Evolutionary conservation across 2,888 invertebrate species (phyloP), one percentile per base, ranked within the genome.

Genomic region (Andrena praecox): DNA sequence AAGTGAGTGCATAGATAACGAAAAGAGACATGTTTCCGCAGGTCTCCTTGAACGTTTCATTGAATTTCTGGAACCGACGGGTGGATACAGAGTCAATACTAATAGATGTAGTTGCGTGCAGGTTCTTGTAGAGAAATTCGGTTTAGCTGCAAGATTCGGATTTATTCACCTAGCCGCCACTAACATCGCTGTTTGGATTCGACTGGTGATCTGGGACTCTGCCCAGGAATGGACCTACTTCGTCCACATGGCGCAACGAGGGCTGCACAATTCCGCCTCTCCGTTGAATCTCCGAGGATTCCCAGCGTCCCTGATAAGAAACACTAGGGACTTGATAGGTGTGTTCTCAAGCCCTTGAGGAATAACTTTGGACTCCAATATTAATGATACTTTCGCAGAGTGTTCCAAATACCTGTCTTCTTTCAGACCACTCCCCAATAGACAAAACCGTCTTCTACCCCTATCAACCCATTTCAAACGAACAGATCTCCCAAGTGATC

Each of bases 101-200:
- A 42, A 42, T 42, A 16, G 16, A 12, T 48, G 20, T 33, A 2
- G 54, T 12, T 1, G 1, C 6, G 48, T n/a, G n/a, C 86, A 95
- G 95, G 95, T 95, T 48, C 91, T 95, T 27, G 95, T 95, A 7
- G 95, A 95, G 87, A 93, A 93, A 82, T 95, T 95, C 77, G 95
- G 95, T 5, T 90, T 95, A 59, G 93, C 94, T 8, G 95, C 95
- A 1, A 92, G 95, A 83, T 95, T 95, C 79, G 95, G 95, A 6
- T 95, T 95, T 87, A 95, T 95, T 89, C 95, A 95, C 84, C 90
- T 95, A 54, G 94, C 95, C 7, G 95, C 95, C 5, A 95, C 95
- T 2, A 95, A 95, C 87, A 90, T 95, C 42, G 95, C 95, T 0
- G 93, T 95, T 35, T 95, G 95, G 95, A 92, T 94, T 20, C 94